Conservation (phyloP, 2,888 invertebrate species). For the Ectobius pallidus region DNA sequence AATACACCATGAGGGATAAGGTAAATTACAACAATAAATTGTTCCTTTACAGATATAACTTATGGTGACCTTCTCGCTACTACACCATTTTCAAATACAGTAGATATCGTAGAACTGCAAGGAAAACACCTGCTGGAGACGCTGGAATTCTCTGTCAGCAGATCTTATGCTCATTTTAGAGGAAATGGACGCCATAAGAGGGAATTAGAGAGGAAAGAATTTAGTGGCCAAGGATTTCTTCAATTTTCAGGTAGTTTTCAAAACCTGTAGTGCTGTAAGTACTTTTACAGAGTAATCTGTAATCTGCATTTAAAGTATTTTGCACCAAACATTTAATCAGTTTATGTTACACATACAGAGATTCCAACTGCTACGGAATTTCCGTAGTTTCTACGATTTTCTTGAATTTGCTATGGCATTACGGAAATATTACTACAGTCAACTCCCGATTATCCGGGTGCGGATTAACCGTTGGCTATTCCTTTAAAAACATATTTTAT, state of each 20-base stretch:
- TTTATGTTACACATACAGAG: too few relatives aligned
- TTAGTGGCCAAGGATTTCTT: slow-evolving; percentile 60
- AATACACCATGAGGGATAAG: too few relatives aligned
- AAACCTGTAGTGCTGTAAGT: slow-evolving; percentile 37
- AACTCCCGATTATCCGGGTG: too few relatives aligned
- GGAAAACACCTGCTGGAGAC: slow-evolving; percentile 69
- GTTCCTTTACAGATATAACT: slow-evolving; percentile 68
- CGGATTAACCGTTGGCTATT: too few relatives aligned
- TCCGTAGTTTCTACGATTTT: too few relatives aligned
- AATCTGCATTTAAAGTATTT: too few relatives aligned
- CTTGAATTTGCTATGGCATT: too few relatives aligned
- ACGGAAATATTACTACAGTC: too few relatives aligned
- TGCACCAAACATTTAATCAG: too few relatives aligned
- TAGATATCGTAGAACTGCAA: slow-evolving; percentile 71
- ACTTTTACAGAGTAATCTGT: neutral
- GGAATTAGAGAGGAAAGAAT: slow-evolving; percentile 49
- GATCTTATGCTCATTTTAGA: slow-evolving; percentile 42
- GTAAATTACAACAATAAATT: too few relatives aligned
- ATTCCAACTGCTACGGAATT: too few relatives aligned
- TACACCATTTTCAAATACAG: slow-evolving; percentile 77
- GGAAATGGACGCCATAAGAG: slow-evolving; percentile 15
- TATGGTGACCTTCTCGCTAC: slow-evolving; percentile 71
- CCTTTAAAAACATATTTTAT: too few relatives aligned
- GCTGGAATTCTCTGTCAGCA: slow-evolving; percentile 53
- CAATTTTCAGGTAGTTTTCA: slow-evolving; percentile 69